Conservation (phyloP, 2,797 vertebrate species). For the Peromyscus nudipes region DNA sequence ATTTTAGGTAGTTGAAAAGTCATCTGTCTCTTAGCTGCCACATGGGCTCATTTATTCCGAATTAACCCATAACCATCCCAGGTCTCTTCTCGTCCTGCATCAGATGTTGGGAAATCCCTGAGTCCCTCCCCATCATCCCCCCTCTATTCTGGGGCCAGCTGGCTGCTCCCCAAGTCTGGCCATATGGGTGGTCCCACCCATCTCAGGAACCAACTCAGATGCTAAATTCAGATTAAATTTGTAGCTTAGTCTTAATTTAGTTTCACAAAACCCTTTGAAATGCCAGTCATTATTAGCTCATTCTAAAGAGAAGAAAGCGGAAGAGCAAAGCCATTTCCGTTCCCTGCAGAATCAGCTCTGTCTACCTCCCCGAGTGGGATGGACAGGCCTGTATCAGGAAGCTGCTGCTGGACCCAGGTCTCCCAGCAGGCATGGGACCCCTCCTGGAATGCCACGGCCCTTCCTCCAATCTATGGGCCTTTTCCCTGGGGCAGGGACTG, state of each 20-base stretch:
- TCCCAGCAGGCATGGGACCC: background rate
- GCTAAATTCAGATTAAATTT: conserved; percentile 62
- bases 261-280: conserved; percentile 71
- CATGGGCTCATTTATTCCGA: background rate
- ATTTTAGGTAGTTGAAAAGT: background rate
- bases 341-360: background rate
- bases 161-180: background rate
- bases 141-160: background rate
- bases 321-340: background rate
- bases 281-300: conserved; percentile 53
- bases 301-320: conserved; percentile 44
- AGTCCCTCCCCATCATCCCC: background rate
- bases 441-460: background rate
- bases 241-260: conserved; percentile 61
- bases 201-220: background rate
- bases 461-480: background rate
- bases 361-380: background rate
- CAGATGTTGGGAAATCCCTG: background rate
- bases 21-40: background rate
- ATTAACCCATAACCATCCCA: background rate
- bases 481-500: no score
- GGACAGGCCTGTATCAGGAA: background rate
- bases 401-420: background rate
- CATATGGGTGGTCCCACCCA: conserved; percentile 10
- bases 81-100: background rate